A percentile compares a stretch with the other conserved stretches of the same genome.
Conservation (phyloP, 2,113 vertebrate genomes). For the Montifringilla adamsi region DNA sequence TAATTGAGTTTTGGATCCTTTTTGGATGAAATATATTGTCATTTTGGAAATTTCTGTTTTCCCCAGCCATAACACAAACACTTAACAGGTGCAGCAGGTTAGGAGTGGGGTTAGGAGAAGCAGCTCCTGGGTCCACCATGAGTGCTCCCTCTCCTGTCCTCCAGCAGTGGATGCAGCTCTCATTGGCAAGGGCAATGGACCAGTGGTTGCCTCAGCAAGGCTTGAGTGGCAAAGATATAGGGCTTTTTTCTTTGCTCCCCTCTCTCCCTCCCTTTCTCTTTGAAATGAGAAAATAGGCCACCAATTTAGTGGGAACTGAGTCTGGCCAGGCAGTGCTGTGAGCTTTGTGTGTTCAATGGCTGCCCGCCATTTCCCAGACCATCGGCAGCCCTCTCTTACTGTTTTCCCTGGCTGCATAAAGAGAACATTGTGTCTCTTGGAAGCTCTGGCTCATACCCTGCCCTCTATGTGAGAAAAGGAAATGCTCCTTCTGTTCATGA, state of each 20-base stretch:
- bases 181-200: neutral
- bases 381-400: neutral
- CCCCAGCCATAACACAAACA: neutral
- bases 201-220: neutral
- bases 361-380: slow-evolving; percentile 56
- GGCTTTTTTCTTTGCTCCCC: neutral
- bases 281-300: slow-evolving; percentile 43
- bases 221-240: neutral
- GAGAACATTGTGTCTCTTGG: slow-evolving; percentile 50
- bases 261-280: neutral
- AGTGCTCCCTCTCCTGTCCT: neutral
- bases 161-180: neutral
- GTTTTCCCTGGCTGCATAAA: slow-evolving; percentile 31
- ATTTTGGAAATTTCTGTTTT: neutral
- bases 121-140: neutral
- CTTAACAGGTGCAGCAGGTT: neutral
- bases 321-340: neutral
- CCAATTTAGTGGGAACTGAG: neutral
- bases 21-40: neutral
- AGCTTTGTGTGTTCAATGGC: slow-evolving; percentile 30
- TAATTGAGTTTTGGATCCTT: neutral
- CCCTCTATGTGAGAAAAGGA: slow-evolving; percentile 46
- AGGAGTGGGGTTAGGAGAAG: neutral
- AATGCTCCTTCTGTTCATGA: slow-evolving; percentile 27
- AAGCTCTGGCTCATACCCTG: slow-evolving; percentile 23